Conservation (phyloP, 37 sponge, comb jelly and placozoan genomes). For the Halisarca cf. caerulea region DNA sequence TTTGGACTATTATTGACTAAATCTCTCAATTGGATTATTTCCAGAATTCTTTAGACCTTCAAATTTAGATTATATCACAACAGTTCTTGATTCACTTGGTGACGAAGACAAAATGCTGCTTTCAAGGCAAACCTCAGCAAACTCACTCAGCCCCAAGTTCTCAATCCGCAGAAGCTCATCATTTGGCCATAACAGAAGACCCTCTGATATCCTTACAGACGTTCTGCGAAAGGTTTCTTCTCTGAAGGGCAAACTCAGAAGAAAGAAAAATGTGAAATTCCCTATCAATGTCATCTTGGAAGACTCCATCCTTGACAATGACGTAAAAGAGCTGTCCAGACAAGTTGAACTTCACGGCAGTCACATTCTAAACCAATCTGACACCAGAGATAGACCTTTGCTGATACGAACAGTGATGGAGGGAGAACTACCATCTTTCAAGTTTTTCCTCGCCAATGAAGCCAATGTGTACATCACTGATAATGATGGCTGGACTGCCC, state of each 20-base stretch:
- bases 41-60: too few relatives aligned
- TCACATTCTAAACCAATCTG: background rate
- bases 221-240: background rate
- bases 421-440: background rate
- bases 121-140: background rate
- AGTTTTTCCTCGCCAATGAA: background rate
- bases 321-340: background rate
- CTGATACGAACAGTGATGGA: conserved; percentile 10
- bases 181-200: background rate
- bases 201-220: conserved; percentile 21
- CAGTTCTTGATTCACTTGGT: too few relatives aligned
- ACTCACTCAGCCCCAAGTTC: background rate
- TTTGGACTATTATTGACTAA: too few relatives aligned
- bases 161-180: too few relatives aligned
- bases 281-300: conserved; percentile 2
- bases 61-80: too few relatives aligned
- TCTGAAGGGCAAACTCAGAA: background rate
- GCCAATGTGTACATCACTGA: background rate
- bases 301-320: background rate
- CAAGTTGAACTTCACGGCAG: background rate
- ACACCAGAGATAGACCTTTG: background rate
- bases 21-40: too few relatives aligned
- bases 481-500: conserved; percentile 12
- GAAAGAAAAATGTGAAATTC: background rate
- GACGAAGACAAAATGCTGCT: background rate